Conservation (phyloP, 2,113 vertebrate genomes). For the Chunga burmeisteri region DNA sequence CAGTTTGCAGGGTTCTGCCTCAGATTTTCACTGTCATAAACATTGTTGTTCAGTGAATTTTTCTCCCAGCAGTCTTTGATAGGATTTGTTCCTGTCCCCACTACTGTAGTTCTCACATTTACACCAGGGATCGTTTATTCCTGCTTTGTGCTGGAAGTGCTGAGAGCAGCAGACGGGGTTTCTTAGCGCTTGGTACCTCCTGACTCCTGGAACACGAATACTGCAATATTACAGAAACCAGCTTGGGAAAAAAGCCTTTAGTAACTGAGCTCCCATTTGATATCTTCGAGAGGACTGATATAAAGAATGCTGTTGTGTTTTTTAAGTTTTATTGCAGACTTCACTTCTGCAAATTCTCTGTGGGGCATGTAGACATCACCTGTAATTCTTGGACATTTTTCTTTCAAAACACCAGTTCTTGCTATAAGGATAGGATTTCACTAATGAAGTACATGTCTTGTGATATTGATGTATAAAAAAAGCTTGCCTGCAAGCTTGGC, state of each 20-base stretch:
- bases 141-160: background rate
- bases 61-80: background rate
- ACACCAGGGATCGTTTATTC: background rate
- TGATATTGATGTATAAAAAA: background rate
- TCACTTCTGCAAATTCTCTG: background rate
- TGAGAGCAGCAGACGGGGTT: background rate
- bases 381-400: background rate
- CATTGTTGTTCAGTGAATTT: background rate
- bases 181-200: background rate
- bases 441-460: background rate
- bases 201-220: background rate
- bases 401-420: background rate
- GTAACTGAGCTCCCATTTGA: background rate
- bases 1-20: background rate
- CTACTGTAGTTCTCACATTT: background rate
- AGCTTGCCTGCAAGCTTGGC: background rate
- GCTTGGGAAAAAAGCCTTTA: background rate
- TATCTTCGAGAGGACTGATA: background rate
- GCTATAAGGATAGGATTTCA: background rate
- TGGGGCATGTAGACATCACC: background rate
- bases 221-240: background rate
- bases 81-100: background rate
- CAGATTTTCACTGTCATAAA: background rate
- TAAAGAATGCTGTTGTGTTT: background rate
- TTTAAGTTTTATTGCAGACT: background rate